Base-by-base conservation (phyloP, 2,113 vertebrate genomes). In the Heterotis niloticus region DNA sequence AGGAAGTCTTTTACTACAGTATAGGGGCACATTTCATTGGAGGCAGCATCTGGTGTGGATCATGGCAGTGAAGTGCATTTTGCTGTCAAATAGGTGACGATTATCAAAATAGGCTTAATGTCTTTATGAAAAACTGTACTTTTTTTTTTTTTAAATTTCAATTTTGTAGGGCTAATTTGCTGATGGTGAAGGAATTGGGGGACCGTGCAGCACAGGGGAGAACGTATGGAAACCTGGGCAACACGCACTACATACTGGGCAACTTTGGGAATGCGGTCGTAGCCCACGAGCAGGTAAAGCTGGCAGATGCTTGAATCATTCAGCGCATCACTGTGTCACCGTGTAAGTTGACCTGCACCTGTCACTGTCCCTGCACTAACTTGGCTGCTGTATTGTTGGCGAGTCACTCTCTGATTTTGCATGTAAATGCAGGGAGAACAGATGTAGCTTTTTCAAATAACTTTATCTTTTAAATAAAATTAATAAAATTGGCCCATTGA, bases 191-290 rank as follows among this genome's bases (percentile, higher is more conserved):
- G 76, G 95, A 96, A 78, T 67, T 98, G 69, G 92, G 95, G 0
- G 98, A 99, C 76, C 88, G 92, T 79, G 95, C 96, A 57, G 96
- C 96, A 16, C 96, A 99, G 87, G 98, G 97, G 34, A 95, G 96
- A 23, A 97, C 97, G 70, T 98, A 95, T 73, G 98, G 98, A 44
- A 99, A 99, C 83, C 93, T 99, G 60, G 98, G 98, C 20, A 99
- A 99, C 87, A 96, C 96, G 0, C 95, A 97, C 82, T 99, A 99
- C 83, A 93, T 99, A 78, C 93, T 99, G 54, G 96, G 97, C 34
- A 96, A 96, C 88, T 99, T 99, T 88, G 90, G 94, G 84, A 93
- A 90, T 0, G 96, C 98, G 0, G 94, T 97, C 23, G 89, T 91
- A 81, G 95, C 96, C 66, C 98, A 99, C 17, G 95, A 98, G 85